Percentiles rank a stretch among this genome's conserved stretches.
These are phyloP conservation scores for Apodemia duryi DNA, from an alignment of 2,888 invertebrate species.

Conservation along the genomic window DNA sequence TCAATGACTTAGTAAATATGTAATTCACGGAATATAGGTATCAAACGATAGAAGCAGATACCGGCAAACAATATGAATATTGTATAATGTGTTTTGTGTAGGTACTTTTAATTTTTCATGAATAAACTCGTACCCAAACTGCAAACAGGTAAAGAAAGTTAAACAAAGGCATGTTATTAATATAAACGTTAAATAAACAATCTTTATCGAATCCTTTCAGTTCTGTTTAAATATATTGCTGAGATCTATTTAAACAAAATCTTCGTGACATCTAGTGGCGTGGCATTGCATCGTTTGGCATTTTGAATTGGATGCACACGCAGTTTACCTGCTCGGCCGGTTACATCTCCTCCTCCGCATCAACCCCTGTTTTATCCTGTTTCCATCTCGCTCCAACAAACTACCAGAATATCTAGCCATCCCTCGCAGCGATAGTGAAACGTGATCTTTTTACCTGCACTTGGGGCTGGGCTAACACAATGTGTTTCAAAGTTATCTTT, in stretches of 20 bases:
- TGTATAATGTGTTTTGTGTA: no score
- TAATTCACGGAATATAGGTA: no score
- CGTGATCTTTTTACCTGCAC: constrained; percentile 39
- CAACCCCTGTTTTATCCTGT: constrained; percentile 23
- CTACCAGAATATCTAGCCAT: constrained; percentile 11
- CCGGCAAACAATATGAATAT: no score
- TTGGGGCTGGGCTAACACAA: constrained; percentile 19
- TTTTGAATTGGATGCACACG: constrained; percentile 36
- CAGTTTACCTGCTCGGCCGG: constrained; percentile 40
- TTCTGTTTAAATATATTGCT: neutral
- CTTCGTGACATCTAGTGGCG: constrained; percentile 20
- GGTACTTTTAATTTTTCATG: no score
- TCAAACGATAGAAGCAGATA: no score
- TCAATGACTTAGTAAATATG: no score
- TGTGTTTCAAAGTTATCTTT: constrained; percentile 17
- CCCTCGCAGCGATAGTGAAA: constrained; percentile 23
- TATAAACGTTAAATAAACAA: no score
- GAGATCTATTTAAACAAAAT: constrained; percentile 2
- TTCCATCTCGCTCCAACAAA: constrained; percentile 25
- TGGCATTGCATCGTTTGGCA: constrained; percentile 23
- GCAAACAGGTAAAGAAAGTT: no score
- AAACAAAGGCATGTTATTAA: no score
- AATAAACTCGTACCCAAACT: no score
- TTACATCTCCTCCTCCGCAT: constrained; percentile 29
- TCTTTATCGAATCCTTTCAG: no score